These are phyloP conservation scores for Plebejus anna DNA, from an alignment of 2,888 invertebrate species.

Conservation along the genomic window DNA sequence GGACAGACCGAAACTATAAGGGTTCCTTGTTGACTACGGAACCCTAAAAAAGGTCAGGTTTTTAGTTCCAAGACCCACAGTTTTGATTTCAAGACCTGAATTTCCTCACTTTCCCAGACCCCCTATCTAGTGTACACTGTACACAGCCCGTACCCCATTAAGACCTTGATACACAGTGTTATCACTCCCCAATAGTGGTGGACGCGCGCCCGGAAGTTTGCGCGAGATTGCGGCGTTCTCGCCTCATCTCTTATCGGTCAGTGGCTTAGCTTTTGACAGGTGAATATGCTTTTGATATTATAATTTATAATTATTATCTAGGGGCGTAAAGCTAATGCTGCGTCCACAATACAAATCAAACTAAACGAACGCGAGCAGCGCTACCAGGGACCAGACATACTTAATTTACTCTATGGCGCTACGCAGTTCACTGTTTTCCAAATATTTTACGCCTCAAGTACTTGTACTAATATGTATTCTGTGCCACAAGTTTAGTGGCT, in stretches of 20 bases:
- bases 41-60: too few species aligned
- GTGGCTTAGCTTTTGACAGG: constrained; percentile 26
- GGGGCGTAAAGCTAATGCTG: neutral
- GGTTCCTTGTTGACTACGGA: too few species aligned
- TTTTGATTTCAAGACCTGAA: neutral
- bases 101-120: neutral
- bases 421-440: too few species aligned
- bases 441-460: too few species aligned
- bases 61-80: too few species aligned
- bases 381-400: too few species aligned
- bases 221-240: neutral
- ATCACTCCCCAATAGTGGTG: constrained; percentile 18
- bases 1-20: too few species aligned
- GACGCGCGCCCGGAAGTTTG: constrained; percentile 22
- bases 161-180: neutral
- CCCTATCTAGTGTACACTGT: neutral
- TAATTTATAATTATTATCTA: neutral
- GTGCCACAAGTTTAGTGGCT: too few species aligned
- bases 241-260: constrained; percentile 23
- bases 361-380: too few species aligned
- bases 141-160: constrained; percentile 13
- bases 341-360: too few species aligned
- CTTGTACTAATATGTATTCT: too few species aligned
- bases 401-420: too few species aligned
- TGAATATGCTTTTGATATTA: neutral